phyloP scores from a whole-genome alignment of 2,113 vertebrate genomes.

The Sialia sialis region DNA sequence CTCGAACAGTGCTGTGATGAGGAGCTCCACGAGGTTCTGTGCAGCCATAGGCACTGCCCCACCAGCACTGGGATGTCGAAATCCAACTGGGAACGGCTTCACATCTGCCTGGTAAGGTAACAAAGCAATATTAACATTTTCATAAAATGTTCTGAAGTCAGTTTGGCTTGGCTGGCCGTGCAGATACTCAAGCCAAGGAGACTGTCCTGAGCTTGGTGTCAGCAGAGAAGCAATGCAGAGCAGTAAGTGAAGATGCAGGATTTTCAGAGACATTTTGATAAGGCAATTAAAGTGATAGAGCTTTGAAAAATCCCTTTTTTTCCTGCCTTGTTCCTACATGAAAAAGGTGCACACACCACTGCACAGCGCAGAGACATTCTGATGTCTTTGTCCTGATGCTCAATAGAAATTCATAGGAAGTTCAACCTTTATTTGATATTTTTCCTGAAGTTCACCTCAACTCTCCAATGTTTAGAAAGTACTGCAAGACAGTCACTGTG shows the following conservation, averaged over 20 bases:
- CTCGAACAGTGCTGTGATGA: not conserved
- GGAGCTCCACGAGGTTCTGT: not conserved
- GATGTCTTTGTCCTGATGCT: not conserved
- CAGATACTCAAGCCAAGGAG: constrained; percentile 19
- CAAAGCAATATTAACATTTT: constrained; percentile 45
- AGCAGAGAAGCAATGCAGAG: not conserved
- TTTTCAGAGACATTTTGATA: not conserved
- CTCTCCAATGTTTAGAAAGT: not conserved
- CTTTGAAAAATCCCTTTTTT: not conserved
- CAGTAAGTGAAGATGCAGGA: not conserved
- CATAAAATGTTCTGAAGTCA: constrained; percentile 24
- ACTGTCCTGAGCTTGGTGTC: constrained; percentile 23
- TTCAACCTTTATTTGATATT: not conserved
- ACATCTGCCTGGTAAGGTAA: constrained; percentile 13
- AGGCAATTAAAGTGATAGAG: not conserved
- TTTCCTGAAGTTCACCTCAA: not conserved
- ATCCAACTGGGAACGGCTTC: not conserved
- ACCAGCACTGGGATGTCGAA: not conserved
- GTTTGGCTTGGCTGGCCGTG: constrained; percentile 23
- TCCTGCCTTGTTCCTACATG: not conserved
- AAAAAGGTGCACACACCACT: not conserved
- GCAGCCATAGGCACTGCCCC: not conserved
- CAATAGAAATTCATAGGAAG: not conserved
- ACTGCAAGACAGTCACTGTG: not conserved
- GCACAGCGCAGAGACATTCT: not conserved